Conservation (phyloP, 2,113 vertebrate genomes). For the Pygoscelis antarcticus region DNA sequence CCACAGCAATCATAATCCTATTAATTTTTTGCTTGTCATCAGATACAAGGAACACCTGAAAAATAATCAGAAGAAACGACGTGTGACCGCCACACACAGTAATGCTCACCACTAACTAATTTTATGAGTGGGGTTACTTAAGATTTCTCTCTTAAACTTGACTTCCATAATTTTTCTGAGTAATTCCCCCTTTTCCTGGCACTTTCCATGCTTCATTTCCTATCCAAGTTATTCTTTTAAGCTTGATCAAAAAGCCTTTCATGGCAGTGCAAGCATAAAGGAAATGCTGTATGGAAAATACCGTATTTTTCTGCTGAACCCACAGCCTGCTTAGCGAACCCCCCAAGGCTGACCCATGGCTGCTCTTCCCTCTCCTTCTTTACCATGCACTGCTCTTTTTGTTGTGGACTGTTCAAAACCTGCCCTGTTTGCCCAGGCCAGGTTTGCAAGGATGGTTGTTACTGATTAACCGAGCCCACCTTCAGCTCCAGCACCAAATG, state of each 20-base stretch:
- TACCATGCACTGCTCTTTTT: background rate
- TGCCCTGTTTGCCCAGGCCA: background rate
- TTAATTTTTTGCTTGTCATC: background rate
- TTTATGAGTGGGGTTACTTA: background rate
- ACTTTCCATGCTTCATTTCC: background rate
- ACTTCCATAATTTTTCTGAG: background rate
- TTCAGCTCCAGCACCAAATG: background rate
- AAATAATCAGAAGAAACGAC: rapidly evolving
- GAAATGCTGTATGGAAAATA: background rate
- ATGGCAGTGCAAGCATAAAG: background rate
- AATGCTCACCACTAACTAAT: background rate
- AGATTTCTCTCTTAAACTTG: background rate
- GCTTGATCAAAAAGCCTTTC: background rate
- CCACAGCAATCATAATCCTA: background rate
- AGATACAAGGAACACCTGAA: background rate
- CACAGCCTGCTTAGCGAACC: background rate
- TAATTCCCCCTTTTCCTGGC: background rate
- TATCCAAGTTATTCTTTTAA: background rate
- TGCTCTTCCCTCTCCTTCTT: background rate
- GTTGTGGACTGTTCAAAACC: background rate
- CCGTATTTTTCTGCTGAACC: background rate
- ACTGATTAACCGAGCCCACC: background rate
- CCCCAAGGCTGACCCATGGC: background rate
- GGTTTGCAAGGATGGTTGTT: background rate
- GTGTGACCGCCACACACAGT: background rate